Evolutionary conservation across 2,888 invertebrate genomes (phyloP), one percentile per base, ranked within the genome.

Genomic region (Dicyrtoma fusca): DNA sequence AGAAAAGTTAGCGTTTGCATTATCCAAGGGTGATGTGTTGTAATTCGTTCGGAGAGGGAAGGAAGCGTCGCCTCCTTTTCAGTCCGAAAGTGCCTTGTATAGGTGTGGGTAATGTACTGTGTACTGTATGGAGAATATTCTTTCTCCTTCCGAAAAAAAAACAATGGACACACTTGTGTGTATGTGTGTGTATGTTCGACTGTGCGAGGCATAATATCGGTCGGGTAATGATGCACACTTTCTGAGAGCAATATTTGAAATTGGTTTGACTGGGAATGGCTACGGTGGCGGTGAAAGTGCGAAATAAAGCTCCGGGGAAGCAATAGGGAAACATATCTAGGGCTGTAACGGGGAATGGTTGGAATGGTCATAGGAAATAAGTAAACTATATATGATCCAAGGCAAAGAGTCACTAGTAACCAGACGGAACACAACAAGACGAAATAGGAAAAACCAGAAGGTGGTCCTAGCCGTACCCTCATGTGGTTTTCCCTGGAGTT

Each of bases 201-300:
- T 44, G 45, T 44, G 45, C 45, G 17, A 4, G 13, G 17, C 17
- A 13, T 49, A 49, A 3, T 17, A 44, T 10, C 8, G n/a, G 0
- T 21, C 8, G 47, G 34, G 57, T 68, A 68, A 57, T 44, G 57
- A 59, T 68, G 45, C 45, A 55, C 45, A 57, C 19, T 68, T 68
- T 57, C 53, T 45, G 68, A 57, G 68, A 57, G 68, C 57, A 68
- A 68, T 68, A 68, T 68, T 68, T 68, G 68, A 59, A 68, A 68
- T 68, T 68, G 68, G 68, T 68, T 68, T 68, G 68, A 57, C 68
- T 68, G 57, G 57, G 57, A 68, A 68, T 68, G 68, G 44, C 45
- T 44, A 45, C 57, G 68, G 59, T 68, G 59, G 51, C 25, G 68
- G 68, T 57, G 68, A 68, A 68, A 68, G 68, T 68, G 68, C 57